These are phyloP conservation scores for Papilio protenor DNA, from an alignment of 2,888 invertebrate species.

Conservation along the genomic window DNA sequence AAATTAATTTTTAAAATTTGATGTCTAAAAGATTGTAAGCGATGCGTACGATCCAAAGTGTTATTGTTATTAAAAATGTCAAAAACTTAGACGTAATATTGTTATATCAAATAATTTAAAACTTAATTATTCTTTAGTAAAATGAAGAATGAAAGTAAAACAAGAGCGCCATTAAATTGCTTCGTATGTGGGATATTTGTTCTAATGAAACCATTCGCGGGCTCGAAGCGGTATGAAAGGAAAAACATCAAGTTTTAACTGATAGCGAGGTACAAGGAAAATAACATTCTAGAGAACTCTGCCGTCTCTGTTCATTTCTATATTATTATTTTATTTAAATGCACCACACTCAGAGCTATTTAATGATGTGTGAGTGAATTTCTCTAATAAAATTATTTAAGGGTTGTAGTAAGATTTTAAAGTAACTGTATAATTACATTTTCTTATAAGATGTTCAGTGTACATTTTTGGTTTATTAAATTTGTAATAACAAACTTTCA, in stretches of 20 bases:
- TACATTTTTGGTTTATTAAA: slow-evolving; percentile 10
- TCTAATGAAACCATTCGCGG: slow-evolving; percentile 14
- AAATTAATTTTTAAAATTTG: too few species aligned
- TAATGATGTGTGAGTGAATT: not conserved
- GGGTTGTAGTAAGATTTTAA: not conserved
- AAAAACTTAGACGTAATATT: too few species aligned
- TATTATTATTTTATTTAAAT: not conserved
- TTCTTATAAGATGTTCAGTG: not conserved
- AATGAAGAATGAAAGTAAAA: not conserved
- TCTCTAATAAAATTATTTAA: too few species aligned
- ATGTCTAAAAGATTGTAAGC: too few species aligned
- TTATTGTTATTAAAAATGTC: too few species aligned
- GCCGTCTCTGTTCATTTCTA: not conserved
- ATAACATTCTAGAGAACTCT: not conserved
- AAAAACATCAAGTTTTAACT: slow-evolving; percentile 19
- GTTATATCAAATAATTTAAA: too few species aligned
- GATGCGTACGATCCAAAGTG: too few species aligned
- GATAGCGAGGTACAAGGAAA: not conserved
- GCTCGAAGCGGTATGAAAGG: not conserved
- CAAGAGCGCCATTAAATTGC: not conserved
- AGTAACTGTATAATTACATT: not conserved
- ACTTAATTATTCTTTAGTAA: not conserved
- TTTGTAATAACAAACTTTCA: slow-evolving; percentile 12
- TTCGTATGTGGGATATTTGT: not conserved
- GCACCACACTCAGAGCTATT: not conserved